Evolutionary conservation across 2,113 vertebrate species (phyloP).

Genomic region (Centropus unirufus): DNA sequence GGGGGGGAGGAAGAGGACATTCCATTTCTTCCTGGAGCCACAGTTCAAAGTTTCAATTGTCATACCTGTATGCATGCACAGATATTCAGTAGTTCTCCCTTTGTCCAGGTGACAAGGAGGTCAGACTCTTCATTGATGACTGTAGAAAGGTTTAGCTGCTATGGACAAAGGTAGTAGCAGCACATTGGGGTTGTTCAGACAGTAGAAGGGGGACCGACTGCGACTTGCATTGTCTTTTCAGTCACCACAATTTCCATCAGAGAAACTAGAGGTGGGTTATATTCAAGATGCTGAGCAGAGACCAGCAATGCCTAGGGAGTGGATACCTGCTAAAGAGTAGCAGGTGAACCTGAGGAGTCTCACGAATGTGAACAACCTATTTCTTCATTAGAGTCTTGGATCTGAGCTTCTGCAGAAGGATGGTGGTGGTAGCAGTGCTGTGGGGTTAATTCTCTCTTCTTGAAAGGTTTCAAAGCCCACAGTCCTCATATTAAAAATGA

Average conservation of each 20-base stretch:
- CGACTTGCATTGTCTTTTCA: not conserved
- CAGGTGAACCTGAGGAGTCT: not conserved
- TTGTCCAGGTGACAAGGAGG: no score
- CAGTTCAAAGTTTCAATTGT: not conserved
- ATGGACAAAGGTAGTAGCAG: not conserved
- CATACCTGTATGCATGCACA: not conserved
- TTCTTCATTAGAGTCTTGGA: not conserved
- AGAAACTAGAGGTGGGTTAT: accelerated
- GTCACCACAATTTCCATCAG: not conserved
- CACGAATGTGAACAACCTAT: not conserved
- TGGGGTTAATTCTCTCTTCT: not conserved
- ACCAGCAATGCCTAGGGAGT: accelerated
- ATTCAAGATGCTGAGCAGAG: not conserved
- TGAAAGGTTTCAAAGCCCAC: not conserved
- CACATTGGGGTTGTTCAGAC: not conserved
- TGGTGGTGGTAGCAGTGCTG: not conserved
- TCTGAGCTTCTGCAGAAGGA: not conserved
- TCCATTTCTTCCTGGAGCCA: not conserved
- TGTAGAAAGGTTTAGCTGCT: not conserved
- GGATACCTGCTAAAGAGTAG: accelerated
- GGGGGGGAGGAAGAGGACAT: not conserved
- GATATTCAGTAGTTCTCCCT: not conserved
- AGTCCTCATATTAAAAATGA: not conserved
- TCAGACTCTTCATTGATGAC: not conserved
- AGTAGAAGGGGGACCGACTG: not conserved